Base-by-base conservation (phyloP, 2,113 vertebrate species). In the Rousettus leschenaultii region DNA sequence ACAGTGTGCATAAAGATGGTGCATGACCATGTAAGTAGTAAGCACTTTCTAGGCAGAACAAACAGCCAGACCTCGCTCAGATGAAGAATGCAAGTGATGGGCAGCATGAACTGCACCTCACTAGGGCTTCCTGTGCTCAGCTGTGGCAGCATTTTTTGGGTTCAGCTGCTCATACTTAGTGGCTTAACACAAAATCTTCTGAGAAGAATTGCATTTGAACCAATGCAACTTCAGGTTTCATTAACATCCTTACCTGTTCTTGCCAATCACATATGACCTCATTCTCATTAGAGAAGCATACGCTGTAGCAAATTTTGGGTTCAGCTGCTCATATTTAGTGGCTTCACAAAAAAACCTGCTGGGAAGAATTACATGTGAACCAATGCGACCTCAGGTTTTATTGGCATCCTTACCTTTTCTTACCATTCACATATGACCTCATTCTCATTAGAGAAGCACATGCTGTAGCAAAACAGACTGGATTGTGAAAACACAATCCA, bases 1-100 rank as follows among this genome's bases (percentile, higher is more conserved):
- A 28, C 3, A 15, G 51, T 45, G 28, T 38, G 3, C 22, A 21
- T 28, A 19, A 10, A 48, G 53, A 12, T 21, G 4, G 45, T 13
- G 30, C 6, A 15, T 35, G 33, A 51, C 26, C 65, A 2, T 0
- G 1, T 19, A 24, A 0, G 1, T 19, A 30, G 48, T 48, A 55
- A n/a, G 30, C 11, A 2, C 18, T 78, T 77, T 26, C 10, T 24
- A 38, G 79, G 30, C 10, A 65, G 73, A 78, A 15, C 66, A 30
- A 15, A 63, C 22, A 57, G 73, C 45, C 28, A 45, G 0, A 30
- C 6, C 18, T 5, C 12, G 14, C 35, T 12, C 3, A 2, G 35
- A 33, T 53, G 82, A 40, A 53, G 61, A 38, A 13, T 6, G 18
- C 2, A 2, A 51, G 30, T 2, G 48, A 61, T 0, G 19, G 74